Evolutionary conservation across 2,113 vertebrate genomes (phyloP), one percentile per base, ranked within the genome.

Genomic region (Clarias batrachus): DNA sequence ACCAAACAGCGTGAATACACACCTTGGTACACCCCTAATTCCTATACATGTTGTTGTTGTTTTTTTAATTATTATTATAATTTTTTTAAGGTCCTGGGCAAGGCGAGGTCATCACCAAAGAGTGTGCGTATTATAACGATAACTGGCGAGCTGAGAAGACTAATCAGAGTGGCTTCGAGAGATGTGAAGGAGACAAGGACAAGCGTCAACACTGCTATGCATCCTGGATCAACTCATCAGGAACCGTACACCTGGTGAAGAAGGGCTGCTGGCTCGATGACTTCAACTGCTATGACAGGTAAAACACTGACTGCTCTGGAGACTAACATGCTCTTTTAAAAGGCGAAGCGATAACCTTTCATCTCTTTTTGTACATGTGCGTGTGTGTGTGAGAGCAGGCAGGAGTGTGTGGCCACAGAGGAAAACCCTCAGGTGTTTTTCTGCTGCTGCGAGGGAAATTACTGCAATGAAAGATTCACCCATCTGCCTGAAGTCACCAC

Each of bases 211-310:
- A 99, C 94, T 99, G 98, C 93, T 99, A 99, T 0, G 97, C 98
- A 77, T 99, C 98, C 82, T 99, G 98, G 98, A 96, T 97, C 88
- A 99, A 99, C 95, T 96, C 96, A 93, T 99, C 98, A 0, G 98
- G 98, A 91, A 97, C 96, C 91, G 97, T 99, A 0, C 97, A 97
- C 92, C 95, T 99, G 81, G 97, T 99, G 93, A 99, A 98, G 94
- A 99, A 99, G 91, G 98, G 98, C 90, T 99, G 98, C 95, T 99
- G 98, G 98, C 92, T 99, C 87, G 98, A 99, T 0, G 98, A 99
- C 93, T 99, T 99, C 95, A 99, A 99, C 95, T 99, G 98, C 94
- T 99, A 99, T 1, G 97, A 99, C 96, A 97, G 97, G 98, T 99
- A 25, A 77, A 25, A 71, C 37, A 23, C 19, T n/a, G 5, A 23